A percentile compares a stretch with the other conserved stretches of the same genome.
phyloP scores from a whole-genome alignment of 2,888 invertebrate species.

The Mesorhabditis spiculigera region DNA sequence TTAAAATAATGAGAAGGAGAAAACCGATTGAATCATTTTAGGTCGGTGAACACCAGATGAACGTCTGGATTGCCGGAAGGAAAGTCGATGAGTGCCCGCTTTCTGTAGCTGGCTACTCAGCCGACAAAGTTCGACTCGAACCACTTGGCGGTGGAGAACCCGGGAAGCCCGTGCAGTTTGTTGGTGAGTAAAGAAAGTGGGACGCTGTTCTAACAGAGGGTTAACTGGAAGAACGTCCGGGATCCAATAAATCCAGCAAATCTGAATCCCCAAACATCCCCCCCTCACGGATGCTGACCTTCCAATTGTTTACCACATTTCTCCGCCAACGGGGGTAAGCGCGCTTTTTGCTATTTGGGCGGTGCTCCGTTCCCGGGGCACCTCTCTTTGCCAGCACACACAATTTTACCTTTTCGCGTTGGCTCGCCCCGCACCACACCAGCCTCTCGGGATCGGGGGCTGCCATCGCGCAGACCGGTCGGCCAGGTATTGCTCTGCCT shows the following conservation, averaged over 20 bases:
- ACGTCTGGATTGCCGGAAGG: conserved; percentile 82
- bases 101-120: conserved; percentile 59
- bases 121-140: conserved; percentile 86
- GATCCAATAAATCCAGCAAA: too few relatives aligned
- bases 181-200: conserved; percentile 68
- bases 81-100: conserved; percentile 63
- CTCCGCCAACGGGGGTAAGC: too few relatives aligned
- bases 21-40: conserved; percentile 11
- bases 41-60: conserved; percentile 77
- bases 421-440: not conserved
- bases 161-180: conserved; percentile 91
- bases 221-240: too few relatives aligned
- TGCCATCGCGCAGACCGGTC: not conserved
- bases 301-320: too few relatives aligned
- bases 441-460: not conserved
- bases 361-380: too few relatives aligned
- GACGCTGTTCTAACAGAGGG: too few relatives aligned
- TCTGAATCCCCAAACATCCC: too few relatives aligned
- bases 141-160: conserved; percentile 89
- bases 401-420: not conserved
- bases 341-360: too few relatives aligned
- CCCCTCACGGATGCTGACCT: too few relatives aligned
- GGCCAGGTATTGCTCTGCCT: not conserved
- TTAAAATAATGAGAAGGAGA: not conserved
- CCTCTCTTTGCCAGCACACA: not conserved